These are phyloP conservation scores for Pseudoips prasinana DNA, from an alignment of 2,888 invertebrate species.

Conservation along the genomic window DNA sequence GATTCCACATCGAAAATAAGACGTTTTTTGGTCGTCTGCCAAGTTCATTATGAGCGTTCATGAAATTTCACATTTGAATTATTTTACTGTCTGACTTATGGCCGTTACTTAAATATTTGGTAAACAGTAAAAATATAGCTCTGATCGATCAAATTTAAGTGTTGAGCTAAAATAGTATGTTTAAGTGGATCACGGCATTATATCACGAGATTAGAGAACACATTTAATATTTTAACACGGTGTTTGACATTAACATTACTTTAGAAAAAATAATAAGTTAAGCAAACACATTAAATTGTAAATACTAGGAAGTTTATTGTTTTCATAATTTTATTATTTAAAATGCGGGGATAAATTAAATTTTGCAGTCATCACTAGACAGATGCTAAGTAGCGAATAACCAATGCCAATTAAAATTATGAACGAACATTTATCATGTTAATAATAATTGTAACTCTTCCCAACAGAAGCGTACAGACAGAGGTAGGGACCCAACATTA, in stretches of 20 bases:
- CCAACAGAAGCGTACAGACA: no score
- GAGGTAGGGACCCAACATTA: constrained; percentile 7
- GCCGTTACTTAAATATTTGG: constrained; percentile 82
- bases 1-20: constrained; percentile 82
- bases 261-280: constrained; percentile 37
- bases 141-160: constrained; percentile 80
- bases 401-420: no score
- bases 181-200: constrained; percentile 69
- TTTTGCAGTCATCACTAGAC: no score
- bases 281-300: constrained; percentile 10
- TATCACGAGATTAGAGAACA: constrained; percentile 41
- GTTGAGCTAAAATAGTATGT: constrained; percentile 65
- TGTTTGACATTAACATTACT: constrained; percentile 46
- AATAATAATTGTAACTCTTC: no score
- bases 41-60: constrained; percentile 83
- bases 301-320: constrained; percentile 12
- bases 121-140: constrained; percentile 81
- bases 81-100: constrained; percentile 82
- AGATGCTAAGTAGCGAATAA: no score
- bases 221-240: constrained; percentile 41
- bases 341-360: no score
- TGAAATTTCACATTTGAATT: constrained; percentile 83
- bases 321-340: no score
- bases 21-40: constrained; percentile 81
- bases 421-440: no score